phyloP scores from a whole-genome alignment of 1,140 invertebrate genomes.

The Branchinecta lindahli region DNA sequence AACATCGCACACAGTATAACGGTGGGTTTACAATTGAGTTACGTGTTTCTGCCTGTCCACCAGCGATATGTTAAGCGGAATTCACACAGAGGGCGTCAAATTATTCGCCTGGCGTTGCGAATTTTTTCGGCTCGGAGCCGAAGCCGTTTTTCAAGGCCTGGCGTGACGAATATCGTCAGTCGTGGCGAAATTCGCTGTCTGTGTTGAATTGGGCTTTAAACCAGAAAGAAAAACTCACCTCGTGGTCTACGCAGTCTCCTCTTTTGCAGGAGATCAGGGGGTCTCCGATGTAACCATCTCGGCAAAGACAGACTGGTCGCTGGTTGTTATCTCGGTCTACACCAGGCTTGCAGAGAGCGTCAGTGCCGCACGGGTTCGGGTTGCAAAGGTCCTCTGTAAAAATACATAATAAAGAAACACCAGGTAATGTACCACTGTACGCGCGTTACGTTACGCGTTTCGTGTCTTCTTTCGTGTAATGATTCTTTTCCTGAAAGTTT shows the following conservation, averaged over 20 bases:
- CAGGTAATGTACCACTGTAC: background rate
- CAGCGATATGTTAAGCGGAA: too few species aligned
- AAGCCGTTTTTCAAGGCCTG: too few species aligned
- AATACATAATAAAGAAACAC: background rate
- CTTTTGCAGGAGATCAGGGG: conserved; percentile 39
- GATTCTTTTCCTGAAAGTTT: conserved; percentile 9
- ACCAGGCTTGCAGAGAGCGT: conserved; percentile 64
- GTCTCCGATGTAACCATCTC: conserved; percentile 60
- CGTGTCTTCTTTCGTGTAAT: conserved; percentile 2
- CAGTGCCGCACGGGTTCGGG: conserved; percentile 65
- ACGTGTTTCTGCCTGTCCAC: too few species aligned
- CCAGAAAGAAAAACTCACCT: conserved; percentile 5
- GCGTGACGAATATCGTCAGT: too few species aligned
- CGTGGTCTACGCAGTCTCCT: conserved; percentile 21
- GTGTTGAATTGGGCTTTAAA: too few species aligned
- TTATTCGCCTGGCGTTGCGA: too few species aligned
- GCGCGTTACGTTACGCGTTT: background rate
- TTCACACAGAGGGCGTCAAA: too few species aligned
- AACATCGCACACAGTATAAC: too few species aligned
- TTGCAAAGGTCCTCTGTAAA: conserved; percentile 54
- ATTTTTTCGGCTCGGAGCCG: too few species aligned
- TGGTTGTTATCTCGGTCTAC: conserved; percentile 61
- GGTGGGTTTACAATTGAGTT: too few species aligned
- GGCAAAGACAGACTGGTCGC: conserved; percentile 63
- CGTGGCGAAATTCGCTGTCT: too few species aligned